Percentiles rank a stretch among this genome's conserved stretches.
Conservation (phyloP, 2,888 invertebrate genomes). For the Temnothorax rugatulus region DNA sequence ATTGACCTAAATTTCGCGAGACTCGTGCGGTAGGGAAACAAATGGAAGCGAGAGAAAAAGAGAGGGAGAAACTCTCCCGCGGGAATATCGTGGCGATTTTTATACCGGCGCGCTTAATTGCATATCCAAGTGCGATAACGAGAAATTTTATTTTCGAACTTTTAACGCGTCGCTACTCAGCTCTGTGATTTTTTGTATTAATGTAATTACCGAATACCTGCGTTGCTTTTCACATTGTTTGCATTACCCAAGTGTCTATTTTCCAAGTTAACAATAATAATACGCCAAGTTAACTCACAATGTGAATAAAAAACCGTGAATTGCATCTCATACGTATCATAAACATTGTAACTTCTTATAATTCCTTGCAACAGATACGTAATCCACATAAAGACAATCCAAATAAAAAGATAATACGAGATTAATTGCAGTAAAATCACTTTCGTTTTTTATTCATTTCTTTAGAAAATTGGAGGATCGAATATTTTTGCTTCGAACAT, state of each 20-base stretch:
- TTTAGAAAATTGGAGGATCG: background rate
- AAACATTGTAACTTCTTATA: background rate
- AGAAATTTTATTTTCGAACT: slow-evolving; percentile 49
- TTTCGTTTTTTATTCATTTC: background rate
- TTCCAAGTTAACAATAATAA: slow-evolving; percentile 9
- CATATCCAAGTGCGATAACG: slow-evolving; percentile 45
- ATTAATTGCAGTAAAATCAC: background rate
- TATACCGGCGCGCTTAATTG: slow-evolving; percentile 42
- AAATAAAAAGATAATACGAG: background rate
- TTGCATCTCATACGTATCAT: background rate
- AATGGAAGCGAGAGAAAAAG: slow-evolving; percentile 13
- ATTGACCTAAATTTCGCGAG: slow-evolving; percentile 70
- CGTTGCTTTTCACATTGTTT: background rate
- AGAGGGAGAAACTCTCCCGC: slow-evolving; percentile 19
- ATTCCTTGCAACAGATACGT: background rate
- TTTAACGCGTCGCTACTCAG: slow-evolving; percentile 26
- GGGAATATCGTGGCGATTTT: slow-evolving; percentile 34
- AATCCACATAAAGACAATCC: too few species aligned
- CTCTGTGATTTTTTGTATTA: slow-evolving; percentile 17
- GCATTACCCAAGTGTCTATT: background rate
- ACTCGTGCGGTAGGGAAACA: slow-evolving; percentile 17
- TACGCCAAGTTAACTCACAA: background rate
- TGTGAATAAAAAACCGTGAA: background rate
- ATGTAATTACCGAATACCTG: slow-evolving; percentile 12
- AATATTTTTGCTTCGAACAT: background rate